These are phyloP conservation scores for Phymorhynchus buccinoides DNA, from an alignment of 1,140 invertebrate species.

Conservation along the genomic window DNA sequence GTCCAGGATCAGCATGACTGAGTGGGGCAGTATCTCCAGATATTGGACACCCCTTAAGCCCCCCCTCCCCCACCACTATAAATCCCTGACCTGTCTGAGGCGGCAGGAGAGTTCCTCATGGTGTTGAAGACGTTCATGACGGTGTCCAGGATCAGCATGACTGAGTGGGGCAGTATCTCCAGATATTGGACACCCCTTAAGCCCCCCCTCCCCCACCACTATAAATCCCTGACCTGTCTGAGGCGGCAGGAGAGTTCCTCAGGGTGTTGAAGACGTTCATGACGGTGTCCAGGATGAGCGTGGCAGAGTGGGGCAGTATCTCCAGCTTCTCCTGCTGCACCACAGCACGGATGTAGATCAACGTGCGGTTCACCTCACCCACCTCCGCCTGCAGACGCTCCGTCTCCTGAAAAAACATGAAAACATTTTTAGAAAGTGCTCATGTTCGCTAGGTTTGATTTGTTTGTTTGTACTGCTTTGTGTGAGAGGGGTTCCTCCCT, in stretches of 20 bases:
- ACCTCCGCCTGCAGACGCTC: conserved; percentile 67
- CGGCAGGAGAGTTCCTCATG: conserved; percentile 79
- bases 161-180: conserved; percentile 92
- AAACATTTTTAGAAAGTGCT: not conserved
- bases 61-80: too few species aligned
- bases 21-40: conserved; percentile 92
- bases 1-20: conserved; percentile 92
- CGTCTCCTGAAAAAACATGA: conserved; percentile 49
- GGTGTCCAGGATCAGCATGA: conserved; percentile 91
- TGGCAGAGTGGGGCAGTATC: conserved; percentile 92
- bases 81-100: conserved; percentile 81
- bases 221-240: too few species aligned
- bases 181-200: too few species aligned
- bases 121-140: conserved; percentile 89
- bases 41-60: too few species aligned
- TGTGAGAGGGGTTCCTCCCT: not conserved
- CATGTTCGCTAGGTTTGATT: not conserved
- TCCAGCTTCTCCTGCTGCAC: conserved; percentile 89
- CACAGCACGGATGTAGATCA: conserved; percentile 92
- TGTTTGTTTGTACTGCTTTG: not conserved
- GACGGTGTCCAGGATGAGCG: conserved; percentile 91
- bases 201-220: conserved; percentile 50
- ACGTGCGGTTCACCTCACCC: conserved; percentile 75
- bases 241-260: conserved; percentile 80
- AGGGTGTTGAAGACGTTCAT: conserved; percentile 87